Evolutionary conservation across 64 coral and sea anemone species (phyloP), one percentile per base, ranked within the genome.

Genomic region (Acropora yongei): DNA sequence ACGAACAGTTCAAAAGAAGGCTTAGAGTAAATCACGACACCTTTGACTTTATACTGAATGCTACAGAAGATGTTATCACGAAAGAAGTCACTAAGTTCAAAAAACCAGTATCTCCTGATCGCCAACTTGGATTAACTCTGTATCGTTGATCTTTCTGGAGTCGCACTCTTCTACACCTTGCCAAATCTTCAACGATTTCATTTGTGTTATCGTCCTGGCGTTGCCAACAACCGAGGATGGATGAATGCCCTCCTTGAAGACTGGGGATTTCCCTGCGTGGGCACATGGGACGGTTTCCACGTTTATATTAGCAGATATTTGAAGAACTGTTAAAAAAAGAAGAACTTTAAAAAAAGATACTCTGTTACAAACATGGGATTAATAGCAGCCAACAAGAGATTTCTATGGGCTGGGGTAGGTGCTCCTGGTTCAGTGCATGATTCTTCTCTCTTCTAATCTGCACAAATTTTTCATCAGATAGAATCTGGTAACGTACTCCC

Each of bases 131-230:
- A 83, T 39, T 88, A 18, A 89, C 92, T 44, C 50, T 88, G 86
- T 88, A 88, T 46, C 68, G 89, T 65, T 61, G 80, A 92, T 78
- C 74, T 86, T 4, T 92, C 89, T 89, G 92, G 68, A 17, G 78
- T 93, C 41, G 92, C 92, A 14, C 19, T 30, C 78, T 67, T 83
- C 92, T 2, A 88, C 92, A 49, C 85, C 92, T n/a, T 93, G 92
- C 47, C 9, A 45, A 74, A 88, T 53, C 10, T 83, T 88, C 45
- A 88, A 88, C 75, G 40, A 88, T 65, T 85, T 93, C 10, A 93
- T 47, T 12, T 61, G 77, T 44, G 68, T 47, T 43, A 93, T 93
- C 11, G 78, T 93, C 86, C 78, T 93, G 14, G 20, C 17, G 12
- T 18, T 88, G 45, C 86, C 92, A 42, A 74, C 44, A 82, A 88